Evolutionary conservation across 2,797 vertebrate genomes (phyloP).

Genomic region (Nothura maculosa): DNA sequence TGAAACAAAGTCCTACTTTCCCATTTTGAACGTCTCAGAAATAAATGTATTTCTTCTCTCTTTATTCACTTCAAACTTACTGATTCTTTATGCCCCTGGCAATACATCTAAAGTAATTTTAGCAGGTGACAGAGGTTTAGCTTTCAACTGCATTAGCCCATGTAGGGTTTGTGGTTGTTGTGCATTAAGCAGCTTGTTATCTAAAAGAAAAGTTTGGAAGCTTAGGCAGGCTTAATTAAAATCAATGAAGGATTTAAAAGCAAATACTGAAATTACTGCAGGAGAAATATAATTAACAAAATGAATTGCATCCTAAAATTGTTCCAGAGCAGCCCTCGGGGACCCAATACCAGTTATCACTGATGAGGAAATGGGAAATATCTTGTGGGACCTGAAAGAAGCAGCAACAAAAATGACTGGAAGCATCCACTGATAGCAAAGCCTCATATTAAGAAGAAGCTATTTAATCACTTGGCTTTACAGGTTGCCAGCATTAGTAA

Average conservation of each 20-base stretch:
- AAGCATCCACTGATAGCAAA: not conserved
- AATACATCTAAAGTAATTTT: conserved; percentile 6
- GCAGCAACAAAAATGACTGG: not conserved
- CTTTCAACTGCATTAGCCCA: conserved; percentile 7
- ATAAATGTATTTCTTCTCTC: not conserved
- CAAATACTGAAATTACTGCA: conserved; percentile 45
- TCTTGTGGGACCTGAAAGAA: not conserved
- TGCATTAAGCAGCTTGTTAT: conserved; percentile 54
- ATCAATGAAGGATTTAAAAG: conserved; percentile 58
- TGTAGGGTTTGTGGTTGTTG: not conserved
- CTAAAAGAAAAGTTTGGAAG: conserved; percentile 35
- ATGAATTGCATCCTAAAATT: conserved; percentile 37
- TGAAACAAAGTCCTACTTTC: not conserved
- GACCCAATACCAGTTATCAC: not conserved
- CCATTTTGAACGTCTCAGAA: not conserved
- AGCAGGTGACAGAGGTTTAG: not conserved
- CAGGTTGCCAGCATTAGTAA: not conserved
- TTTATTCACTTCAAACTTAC: not conserved
- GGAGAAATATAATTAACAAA: conserved; percentile 55
- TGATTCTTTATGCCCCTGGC: not conserved
- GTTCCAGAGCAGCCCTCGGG: not conserved
- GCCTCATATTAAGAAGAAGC: not conserved
- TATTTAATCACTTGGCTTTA: not conserved
- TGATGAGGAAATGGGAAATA: not conserved
- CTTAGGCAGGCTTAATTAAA: conserved; percentile 64